Evolutionary conservation across 35 echinoderm and acorn worm genomes (phyloP).

Genomic region (Strongylocentrotus purpuratus): DNA sequence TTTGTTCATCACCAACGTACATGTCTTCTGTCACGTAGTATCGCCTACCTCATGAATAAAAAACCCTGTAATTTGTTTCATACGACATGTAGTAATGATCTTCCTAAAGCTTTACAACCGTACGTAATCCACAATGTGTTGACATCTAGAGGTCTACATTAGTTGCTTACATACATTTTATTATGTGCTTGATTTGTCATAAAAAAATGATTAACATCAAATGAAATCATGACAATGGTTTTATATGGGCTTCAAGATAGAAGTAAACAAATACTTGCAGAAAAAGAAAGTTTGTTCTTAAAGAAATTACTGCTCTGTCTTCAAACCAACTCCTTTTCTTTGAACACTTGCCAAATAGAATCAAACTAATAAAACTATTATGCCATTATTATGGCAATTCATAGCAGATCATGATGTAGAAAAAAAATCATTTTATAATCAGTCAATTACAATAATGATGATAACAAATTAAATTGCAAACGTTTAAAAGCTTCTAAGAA

Average conservation of each 20-base stretch:
- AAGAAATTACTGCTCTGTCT: no score
- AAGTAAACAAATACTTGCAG: neutral
- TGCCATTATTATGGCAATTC: no score
- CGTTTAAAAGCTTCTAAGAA: neutral
- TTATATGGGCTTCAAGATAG: neutral
- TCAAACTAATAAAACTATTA: no score
- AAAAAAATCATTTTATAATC: no score
- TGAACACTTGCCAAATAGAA: no score
- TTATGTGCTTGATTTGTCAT: neutral
- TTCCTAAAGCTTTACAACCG: neutral
- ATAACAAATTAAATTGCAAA: no score
- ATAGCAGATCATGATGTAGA: no score
- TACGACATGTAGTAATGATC: neutral
- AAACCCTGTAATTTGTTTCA: neutral
- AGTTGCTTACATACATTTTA: neutral
- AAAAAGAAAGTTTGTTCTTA: neutral
- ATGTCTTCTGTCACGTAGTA: neutral
- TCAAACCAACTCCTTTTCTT: no score
- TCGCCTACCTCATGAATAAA: neutral
- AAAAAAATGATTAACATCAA: neutral
- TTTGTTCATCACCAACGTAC: neutral
- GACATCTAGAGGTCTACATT: neutral
- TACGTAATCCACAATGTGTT: neutral
- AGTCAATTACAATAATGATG: neutral
- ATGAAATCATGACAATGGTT: neutral